Evolutionary conservation across 2,113 vertebrate species (phyloP).

Genomic region (Scolopax mira): DNA sequence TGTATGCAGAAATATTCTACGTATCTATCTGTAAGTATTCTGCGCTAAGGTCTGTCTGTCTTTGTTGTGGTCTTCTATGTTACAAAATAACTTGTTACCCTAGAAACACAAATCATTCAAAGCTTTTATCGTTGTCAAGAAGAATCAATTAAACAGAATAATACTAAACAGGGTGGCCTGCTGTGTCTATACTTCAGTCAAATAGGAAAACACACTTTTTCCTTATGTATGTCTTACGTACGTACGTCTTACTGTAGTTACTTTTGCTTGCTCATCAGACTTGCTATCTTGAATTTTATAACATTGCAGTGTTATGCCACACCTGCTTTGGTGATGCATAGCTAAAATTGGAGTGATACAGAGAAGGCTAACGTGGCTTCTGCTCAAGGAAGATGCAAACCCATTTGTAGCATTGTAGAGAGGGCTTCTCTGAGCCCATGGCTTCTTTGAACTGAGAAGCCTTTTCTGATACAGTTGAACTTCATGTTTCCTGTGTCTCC

Average conservation of each 20-base stretch:
- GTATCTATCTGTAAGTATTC: not conserved
- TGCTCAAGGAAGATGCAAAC: not conserved
- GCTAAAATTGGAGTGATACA: not conserved
- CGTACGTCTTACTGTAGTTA: not conserved
- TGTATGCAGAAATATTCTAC: accelerated
- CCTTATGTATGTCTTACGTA: no score
- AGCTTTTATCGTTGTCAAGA: not conserved
- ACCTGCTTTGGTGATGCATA: not conserved
- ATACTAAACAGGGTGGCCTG: not conserved
- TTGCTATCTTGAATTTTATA: not conserved
- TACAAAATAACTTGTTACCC: not conserved
- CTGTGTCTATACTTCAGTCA: not conserved
- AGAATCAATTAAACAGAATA: not conserved
- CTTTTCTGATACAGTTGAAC: not conserved
- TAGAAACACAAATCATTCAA: not conserved
- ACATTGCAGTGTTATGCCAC: not conserved
- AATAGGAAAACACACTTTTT: not conserved
- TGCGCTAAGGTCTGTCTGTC: not conserved
- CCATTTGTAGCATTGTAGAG: not conserved
- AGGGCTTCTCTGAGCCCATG: not conserved
- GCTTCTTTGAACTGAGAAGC: not conserved
- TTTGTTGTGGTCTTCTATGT: not conserved
- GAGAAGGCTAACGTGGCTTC: not conserved
- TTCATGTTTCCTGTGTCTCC: not conserved
- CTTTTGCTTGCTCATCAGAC: not conserved